Evolutionary conservation across 53 echinoderm and acorn worm species (phyloP).

Genomic region (Luidia sarsii): DNA sequence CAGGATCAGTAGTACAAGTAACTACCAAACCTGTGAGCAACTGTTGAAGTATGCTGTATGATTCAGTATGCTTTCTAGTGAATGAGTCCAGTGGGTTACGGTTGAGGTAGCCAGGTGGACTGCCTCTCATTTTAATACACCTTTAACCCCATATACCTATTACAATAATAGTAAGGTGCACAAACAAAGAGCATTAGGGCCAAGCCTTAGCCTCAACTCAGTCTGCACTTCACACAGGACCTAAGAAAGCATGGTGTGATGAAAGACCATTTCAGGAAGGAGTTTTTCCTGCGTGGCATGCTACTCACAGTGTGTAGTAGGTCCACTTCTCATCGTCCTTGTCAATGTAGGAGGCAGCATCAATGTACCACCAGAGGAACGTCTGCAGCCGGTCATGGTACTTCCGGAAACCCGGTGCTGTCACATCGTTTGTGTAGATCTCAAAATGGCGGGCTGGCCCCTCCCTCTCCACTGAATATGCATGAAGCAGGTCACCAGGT

Average conservation of each 20-base stretch:
- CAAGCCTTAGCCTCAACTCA: no score
- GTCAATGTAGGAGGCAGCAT: slow-evolving; percentile 87
- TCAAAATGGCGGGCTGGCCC: slow-evolving; percentile 66
- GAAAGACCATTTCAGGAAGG: not conserved
- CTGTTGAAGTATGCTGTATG: no score
- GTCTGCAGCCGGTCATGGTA: slow-evolving; percentile 84
- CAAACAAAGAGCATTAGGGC: no score
- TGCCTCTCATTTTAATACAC: no score
- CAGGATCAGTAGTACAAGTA: no score
- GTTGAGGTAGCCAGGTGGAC: no score
- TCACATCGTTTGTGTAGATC: slow-evolving; percentile 80
- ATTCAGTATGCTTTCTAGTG: no score
- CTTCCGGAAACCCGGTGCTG: slow-evolving; percentile 64
- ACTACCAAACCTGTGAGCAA: no score
- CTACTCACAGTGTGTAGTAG: slow-evolving; percentile 86
- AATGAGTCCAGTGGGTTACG: no score
- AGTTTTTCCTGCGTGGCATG: not conserved
- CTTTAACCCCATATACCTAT: no score
- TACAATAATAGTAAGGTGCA: no score
- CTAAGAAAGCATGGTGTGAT: not conserved
- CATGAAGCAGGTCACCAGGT: slow-evolving; percentile 73
- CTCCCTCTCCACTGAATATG: slow-evolving; percentile 59
- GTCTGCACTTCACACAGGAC: no score
- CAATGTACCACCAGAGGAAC: slow-evolving; percentile 96
- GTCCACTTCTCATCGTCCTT: slow-evolving; percentile 88